Base-by-base conservation (phyloP, 2,888 invertebrate species). In the Syritta pipiens region DNA sequence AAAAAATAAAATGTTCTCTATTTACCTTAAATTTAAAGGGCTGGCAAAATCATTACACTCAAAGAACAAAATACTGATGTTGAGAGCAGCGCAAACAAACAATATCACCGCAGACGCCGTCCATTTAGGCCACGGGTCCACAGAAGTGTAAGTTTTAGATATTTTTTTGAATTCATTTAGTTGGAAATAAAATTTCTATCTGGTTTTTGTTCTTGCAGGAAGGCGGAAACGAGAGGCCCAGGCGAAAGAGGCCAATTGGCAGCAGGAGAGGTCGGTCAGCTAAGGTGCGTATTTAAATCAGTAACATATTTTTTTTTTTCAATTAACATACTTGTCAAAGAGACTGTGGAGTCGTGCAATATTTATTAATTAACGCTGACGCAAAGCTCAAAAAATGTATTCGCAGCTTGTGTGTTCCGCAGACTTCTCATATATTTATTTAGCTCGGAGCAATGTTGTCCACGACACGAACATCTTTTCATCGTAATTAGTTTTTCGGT, bases 1-100 rank as follows among this genome's bases (percentile, higher is more conserved):
- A 35, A 6, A 9, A 24, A 35, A 24, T 30, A 44, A 42, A 22
- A 28, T 37, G 30, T 20, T 51, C 26, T 46, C 26, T 28, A 3
- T 24, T 37, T 24, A 1, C 4, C 37, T 48, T 32, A 9, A n/a
- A n/a, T 59, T 81, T 84, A 5, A 46, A 92, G 92, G 20, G 90
- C 91, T 30, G 93, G 93, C 0, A 91, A 92, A 65, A 88, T 90
- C 1, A 91, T 93, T 81, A 88, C 89, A 0, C 87, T 94, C 83
- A 93, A 94, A 86, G 93, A 93, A 81, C 91, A 90, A 40, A 94
- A 94, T 86, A 93, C 93, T 9, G 94, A 94, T 84, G 89, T 92
- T 22, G 94, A 94, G 85, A 88, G 88, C 37, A 91, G 91, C 84
- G 89, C 84, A 44, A 85, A 85, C 28, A 89, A 87, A 40, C 89